Evolutionary conservation across 1,140 invertebrate species (phyloP), one percentile per base, ranked within the genome.

Genomic region (Centruroides vittatus): DNA sequence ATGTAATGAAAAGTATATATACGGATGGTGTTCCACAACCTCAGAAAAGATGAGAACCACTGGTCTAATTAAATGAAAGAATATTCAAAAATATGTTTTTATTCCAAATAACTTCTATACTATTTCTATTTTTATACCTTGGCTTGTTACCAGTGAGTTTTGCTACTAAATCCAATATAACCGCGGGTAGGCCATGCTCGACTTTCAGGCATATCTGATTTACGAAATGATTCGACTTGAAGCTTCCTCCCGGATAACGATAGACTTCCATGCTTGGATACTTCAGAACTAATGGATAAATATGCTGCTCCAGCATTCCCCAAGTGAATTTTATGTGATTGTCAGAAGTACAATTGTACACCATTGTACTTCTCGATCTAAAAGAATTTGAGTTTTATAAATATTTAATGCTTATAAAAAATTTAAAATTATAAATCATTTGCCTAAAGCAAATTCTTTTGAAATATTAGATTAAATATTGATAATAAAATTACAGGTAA

Each of bases 281-380:
- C 47, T 59, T 48, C 4, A 69, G 23, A n/a, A 69, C 59, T 23
- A 69, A 52, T 34, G 69, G 67, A 61, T 68, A 67, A 35, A 61
- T 59, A 9, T 67, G 35, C 10, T 54, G 55, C 54, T 70, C 68
- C 6, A 70, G 61, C 3, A 77, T 74, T 4, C 78, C 75, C 88
- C 93, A 98, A 23, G 78, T 81, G 74, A 97, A 89, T 9, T 91
- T 89, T 64, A 91, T 93, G 55, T 83, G 78, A 0, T 86, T 86
- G 57, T 92, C 92, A 0, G 90, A 88, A 0, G 92, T 93, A 67
- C 85, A 85, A 71, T 98, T 92, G 74, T 89, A 96, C 50, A 98
- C 82, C 55, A 82, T 78, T 34, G 89, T 84, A 82, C 67, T 71
- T 50, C 81, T 81, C 3, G 76, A 78, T 55, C 80, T 82, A 41